Evolutionary conservation across 2,888 invertebrate species (phyloP).

Genomic region (Tolmerus cingulatus): DNA sequence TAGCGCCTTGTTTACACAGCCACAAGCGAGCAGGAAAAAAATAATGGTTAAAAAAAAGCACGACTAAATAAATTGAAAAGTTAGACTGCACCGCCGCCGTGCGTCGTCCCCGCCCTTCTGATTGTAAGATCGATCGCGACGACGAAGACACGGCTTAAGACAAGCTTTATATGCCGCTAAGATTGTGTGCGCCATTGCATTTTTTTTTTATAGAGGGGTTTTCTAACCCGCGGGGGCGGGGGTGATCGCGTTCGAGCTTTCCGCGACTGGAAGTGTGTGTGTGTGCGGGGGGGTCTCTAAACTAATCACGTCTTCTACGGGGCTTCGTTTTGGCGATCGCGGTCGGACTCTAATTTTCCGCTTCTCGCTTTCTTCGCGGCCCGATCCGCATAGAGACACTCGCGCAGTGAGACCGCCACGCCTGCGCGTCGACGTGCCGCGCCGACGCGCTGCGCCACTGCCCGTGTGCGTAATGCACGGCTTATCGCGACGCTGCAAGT

Average conservation of each 20-base stretch:
- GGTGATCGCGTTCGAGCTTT: not conserved
- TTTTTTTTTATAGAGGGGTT: not conserved
- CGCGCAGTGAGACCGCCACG: not conserved
- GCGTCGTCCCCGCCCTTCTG: not conserved
- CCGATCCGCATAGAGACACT: not conserved
- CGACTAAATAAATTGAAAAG: conserved; percentile 1
- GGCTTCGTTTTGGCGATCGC: not conserved
- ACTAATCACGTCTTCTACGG: not conserved
- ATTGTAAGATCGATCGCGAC: not conserved
- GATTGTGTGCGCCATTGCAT: not conserved
- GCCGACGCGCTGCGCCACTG: not conserved
- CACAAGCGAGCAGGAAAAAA: not conserved
- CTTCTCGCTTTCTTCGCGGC: not conserved
- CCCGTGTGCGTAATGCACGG: conserved; percentile 7
- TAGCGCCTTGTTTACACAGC: conserved; percentile 6
- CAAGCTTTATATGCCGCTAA: not conserved
- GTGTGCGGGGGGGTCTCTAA: not conserved
- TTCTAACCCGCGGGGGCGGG: not conserved
- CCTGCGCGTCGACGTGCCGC: no score
- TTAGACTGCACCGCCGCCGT: not conserved
- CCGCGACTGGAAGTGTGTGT: not conserved
- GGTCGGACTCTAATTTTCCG: not conserved
- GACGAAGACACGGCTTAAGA: not conserved
- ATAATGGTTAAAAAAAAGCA: not conserved
- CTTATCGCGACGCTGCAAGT: not conserved